Evolutionary conservation across 2,113 vertebrate species (phyloP).

Genomic region (Etia nguti): DNA sequence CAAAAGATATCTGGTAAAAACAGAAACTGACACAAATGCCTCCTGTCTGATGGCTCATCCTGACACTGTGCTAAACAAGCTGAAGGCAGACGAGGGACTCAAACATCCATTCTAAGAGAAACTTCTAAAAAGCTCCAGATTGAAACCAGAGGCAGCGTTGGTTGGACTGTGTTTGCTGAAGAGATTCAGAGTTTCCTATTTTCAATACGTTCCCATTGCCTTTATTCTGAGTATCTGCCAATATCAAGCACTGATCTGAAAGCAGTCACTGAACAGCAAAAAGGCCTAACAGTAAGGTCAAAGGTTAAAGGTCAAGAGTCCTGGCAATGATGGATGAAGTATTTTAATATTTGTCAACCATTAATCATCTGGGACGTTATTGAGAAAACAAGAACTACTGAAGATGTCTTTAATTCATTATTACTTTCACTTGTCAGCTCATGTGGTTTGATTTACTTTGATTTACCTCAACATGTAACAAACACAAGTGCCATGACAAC

Average conservation of each 20-base stretch:
- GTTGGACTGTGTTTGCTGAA: background rate
- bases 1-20: background rate
- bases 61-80: background rate
- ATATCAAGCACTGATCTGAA: fast-evolving
- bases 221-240: background rate
- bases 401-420: background rate
- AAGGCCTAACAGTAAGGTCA: background rate
- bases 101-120: background rate
- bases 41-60: background rate
- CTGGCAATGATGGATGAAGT: background rate
- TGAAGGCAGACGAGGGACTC: background rate
- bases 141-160: background rate
- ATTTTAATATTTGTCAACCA: background rate
- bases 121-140: background rate
- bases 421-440: background rate
- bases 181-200: background rate
- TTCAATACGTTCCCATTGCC: background rate
- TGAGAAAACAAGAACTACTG: fast-evolving
- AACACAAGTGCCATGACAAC: background rate
- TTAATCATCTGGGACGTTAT: background rate
- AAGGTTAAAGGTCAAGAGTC: background rate
- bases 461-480: background rate
- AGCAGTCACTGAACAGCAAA: background rate
- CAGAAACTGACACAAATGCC: background rate
- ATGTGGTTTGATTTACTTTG: background rate